These are phyloP conservation scores for Mizuhopecten yessoensis DNA, from an alignment of 1,140 invertebrate genomes.

Conservation along the genomic window DNA sequence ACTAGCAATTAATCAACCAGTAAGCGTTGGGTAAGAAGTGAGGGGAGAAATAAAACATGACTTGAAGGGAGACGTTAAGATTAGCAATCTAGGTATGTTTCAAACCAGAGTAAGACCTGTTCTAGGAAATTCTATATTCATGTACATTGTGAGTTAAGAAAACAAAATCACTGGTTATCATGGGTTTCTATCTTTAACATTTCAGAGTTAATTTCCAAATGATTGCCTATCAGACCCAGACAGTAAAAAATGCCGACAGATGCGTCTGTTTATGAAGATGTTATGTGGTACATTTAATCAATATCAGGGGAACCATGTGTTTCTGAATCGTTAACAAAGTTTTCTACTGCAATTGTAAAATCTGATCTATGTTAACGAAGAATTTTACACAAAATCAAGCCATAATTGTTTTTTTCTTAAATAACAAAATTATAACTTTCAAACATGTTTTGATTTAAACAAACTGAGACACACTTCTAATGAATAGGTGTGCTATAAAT, in stretches of 20 bases:
- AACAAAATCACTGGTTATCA: background rate
- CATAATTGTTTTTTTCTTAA: too few species aligned
- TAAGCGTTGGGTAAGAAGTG: background rate
- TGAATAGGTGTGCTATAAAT: too few species aligned
- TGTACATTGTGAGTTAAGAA: constrained; percentile 34
- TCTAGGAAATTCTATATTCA: constrained; percentile 35
- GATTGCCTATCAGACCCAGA: background rate
- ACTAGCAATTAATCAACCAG: constrained; percentile 1
- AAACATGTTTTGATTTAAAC: too few species aligned
- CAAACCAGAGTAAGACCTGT: background rate
- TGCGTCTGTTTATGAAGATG: constrained; percentile 12
- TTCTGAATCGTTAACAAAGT: background rate
- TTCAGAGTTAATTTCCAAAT: background rate
- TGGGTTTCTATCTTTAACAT: background rate
- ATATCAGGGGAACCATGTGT: background rate
- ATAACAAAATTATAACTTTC: too few species aligned
- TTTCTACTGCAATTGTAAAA: background rate
- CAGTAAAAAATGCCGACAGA: background rate
- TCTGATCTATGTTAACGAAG: background rate
- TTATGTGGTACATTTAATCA: constrained; percentile 6
- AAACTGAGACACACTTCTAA: too few species aligned
- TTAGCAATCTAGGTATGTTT: background rate
- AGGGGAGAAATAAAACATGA: background rate
- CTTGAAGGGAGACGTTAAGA: background rate
- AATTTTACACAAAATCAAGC: background rate